Evolutionary conservation across 2,888 invertebrate species (phyloP).

Genomic region (Pyrocoelia pectoralis): DNA sequence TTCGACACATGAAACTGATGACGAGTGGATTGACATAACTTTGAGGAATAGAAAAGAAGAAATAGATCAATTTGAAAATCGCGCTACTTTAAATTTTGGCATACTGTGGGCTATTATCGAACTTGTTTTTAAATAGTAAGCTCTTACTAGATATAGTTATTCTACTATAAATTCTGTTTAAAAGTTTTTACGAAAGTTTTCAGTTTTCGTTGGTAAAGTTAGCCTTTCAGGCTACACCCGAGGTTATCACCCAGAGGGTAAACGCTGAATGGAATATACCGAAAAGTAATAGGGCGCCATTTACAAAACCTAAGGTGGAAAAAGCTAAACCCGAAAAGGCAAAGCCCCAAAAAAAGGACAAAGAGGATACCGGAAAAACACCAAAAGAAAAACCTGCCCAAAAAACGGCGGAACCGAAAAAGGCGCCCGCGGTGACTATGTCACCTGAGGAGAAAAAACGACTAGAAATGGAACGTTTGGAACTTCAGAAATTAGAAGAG

Average conservation of each 20-base stretch:
- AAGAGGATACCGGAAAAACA: slow-evolving; percentile 39
- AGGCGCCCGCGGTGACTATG: slow-evolving; percentile 31
- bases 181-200: slow-evolving; percentile 56
- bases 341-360: slow-evolving; percentile 37
- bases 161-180: slow-evolving; percentile 25
- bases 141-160: slow-evolving; percentile 16
- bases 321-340: slow-evolving; percentile 44
- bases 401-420: neutral
- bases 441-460: slow-evolving; percentile 41
- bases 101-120: slow-evolving; percentile 54
- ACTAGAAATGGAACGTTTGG: slow-evolving; percentile 44
- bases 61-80: slow-evolving; percentile 39
- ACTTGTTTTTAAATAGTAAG: slow-evolving; percentile 57
- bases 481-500: slow-evolving; percentile 47
- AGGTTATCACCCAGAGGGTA: slow-evolving; percentile 51
- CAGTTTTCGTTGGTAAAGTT: slow-evolving; percentile 53
- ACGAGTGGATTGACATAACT: slow-evolving; percentile 21
- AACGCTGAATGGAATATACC: slow-evolving; percentile 54
- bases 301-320: slow-evolving; percentile 49
- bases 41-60: slow-evolving; percentile 32
- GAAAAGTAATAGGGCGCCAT: slow-evolving; percentile 51
- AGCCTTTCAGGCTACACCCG: slow-evolving; percentile 50
- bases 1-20: slow-evolving; percentile 12
- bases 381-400: slow-evolving; percentile 34
- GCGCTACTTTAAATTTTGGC: slow-evolving; percentile 50